Conservation (phyloP, 2,797 vertebrate genomes). For the Chaunax sp. region DNA sequence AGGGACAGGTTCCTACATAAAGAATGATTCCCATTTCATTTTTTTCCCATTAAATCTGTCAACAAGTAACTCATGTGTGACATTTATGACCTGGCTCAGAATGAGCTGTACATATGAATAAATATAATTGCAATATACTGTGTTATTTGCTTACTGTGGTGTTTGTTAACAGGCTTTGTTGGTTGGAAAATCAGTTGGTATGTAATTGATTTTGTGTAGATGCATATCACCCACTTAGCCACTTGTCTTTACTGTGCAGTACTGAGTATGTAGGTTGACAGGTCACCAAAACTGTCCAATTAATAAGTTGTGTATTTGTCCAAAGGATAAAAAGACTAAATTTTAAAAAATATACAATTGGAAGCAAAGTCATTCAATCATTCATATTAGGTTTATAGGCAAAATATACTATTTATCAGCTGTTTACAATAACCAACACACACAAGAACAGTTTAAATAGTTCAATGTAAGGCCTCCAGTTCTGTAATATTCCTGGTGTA, state of each 20-base stretch:
- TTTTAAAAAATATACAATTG: too few relatives aligned
- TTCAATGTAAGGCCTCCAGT: too few relatives aligned
- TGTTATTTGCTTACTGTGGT: constrained; percentile 15
- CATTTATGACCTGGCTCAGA: background rate
- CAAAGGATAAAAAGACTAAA: background rate
- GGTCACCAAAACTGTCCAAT: constrained; percentile 38
- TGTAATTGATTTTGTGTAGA: constrained; percentile 46
- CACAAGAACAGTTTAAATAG: too few relatives aligned
- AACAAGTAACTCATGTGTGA: background rate
- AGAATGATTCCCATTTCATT: background rate
- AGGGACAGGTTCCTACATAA: background rate
- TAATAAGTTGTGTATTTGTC: constrained; percentile 22
- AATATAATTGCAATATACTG: background rate
- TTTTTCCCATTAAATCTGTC: background rate
- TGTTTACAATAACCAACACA: too few relatives aligned
- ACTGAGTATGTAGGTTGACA: constrained; percentile 45
- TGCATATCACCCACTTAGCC: constrained; percentile 43
- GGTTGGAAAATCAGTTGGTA: constrained; percentile 28
- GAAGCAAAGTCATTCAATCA: too few relatives aligned
- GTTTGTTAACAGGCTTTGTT: constrained; percentile 7
- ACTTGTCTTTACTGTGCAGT: constrained; percentile 12
- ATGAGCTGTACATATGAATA: background rate
- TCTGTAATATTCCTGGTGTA: too few relatives aligned
- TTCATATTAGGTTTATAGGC: too few relatives aligned
- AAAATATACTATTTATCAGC: too few relatives aligned